phyloP scores from a whole-genome alignment of 2,888 invertebrate genomes.

The Serripes groenlandicus region DNA sequence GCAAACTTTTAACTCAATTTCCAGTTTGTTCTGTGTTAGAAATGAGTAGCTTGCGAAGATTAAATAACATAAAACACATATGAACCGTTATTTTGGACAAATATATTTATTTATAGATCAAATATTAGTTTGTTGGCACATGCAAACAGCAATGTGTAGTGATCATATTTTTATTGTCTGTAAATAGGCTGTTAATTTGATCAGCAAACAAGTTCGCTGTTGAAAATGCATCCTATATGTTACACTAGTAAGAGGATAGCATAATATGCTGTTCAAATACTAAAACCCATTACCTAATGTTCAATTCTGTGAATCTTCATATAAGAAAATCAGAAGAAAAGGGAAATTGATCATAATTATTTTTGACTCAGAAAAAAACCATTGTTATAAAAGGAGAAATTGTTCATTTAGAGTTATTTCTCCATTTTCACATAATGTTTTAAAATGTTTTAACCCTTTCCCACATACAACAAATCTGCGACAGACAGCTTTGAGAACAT shows the following conservation, averaged over 20 bases:
- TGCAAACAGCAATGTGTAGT: constrained; percentile 5
- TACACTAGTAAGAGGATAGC: neutral
- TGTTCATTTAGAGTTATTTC: neutral
- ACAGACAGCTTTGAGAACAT: neutral
- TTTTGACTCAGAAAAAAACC: no score
- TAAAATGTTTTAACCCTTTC: neutral
- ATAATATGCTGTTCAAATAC: neutral
- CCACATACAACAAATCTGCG: neutral
- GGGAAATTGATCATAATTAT: no score
- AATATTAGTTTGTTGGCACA: constrained; percentile 34
- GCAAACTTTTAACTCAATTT: constrained; percentile 67
- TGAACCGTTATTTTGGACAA: constrained; percentile 53
- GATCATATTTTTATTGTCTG: constrained; percentile 26
- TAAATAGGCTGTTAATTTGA: constrained; percentile 19
- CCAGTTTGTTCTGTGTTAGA: constrained; percentile 60
- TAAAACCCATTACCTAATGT: neutral
- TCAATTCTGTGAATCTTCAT: no score
- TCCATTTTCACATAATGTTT: neutral
- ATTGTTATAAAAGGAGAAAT: neutral
- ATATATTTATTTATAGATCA: constrained; percentile 61
- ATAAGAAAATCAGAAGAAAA: no score
- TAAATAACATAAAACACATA: constrained; percentile 60
- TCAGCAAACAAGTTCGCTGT: neutral
- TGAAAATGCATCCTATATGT: constrained; percentile 1
- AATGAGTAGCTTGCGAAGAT: constrained; percentile 54